Conservation (phyloP, 2,113 vertebrate genomes). For the Lycocorax pyrrhopterus region DNA sequence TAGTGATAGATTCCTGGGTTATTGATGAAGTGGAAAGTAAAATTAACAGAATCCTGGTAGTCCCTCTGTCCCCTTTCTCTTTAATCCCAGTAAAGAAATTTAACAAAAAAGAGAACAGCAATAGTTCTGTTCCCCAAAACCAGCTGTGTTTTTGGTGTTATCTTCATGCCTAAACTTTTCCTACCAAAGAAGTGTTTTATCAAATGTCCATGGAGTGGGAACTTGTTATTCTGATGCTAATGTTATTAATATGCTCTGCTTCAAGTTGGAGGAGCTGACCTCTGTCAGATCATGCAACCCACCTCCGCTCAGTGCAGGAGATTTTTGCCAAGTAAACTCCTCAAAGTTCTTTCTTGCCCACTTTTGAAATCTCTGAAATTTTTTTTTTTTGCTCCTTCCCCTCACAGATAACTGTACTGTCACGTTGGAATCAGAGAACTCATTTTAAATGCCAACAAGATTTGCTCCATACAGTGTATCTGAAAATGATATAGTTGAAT, state of each 20-base stretch:
- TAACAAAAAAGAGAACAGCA: background rate
- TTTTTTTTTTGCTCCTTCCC: background rate
- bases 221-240: background rate
- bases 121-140: background rate
- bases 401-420: background rate
- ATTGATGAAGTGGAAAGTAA: background rate
- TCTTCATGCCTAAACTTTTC: background rate
- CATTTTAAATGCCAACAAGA: background rate
- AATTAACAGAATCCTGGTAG: background rate
- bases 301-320: background rate
- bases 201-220: background rate
- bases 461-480: rapidly evolving
- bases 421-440: background rate
- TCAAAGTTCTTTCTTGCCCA: background rate
- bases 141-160: background rate
- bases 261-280: background rate
- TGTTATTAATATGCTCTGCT: background rate
- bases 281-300: background rate
- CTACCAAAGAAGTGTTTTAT: background rate
- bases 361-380: background rate
- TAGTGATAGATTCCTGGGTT: background rate
- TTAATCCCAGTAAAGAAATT: background rate
- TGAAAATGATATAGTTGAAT: background rate
- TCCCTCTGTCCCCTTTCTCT: background rate
- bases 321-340: background rate